A percentile compares a stretch with the other conserved stretches of the same genome.
phyloP scores from a whole-genome alignment of 2,797 vertebrate species.

The Gadopsis bispinosus region DNA sequence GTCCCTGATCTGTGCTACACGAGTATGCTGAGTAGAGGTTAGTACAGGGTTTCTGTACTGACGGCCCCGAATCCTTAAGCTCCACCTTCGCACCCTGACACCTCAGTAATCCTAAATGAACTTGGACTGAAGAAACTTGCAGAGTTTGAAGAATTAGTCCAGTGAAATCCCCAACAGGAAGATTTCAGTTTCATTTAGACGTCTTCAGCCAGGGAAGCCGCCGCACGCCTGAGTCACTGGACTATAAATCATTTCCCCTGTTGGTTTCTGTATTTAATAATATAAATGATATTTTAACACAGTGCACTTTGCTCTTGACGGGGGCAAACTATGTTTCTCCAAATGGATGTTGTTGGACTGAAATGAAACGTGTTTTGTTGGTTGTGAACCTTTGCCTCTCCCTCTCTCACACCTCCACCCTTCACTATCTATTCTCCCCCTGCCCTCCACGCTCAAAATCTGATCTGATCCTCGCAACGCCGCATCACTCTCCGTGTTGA shows the following conservation, averaged over 20 bases:
- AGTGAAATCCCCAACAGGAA: neutral
- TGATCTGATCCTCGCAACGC: conserved; percentile 20
- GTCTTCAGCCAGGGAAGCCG: too few relatives aligned
- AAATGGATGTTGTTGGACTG: neutral
- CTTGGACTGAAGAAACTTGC: neutral
- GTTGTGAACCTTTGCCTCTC: neutral
- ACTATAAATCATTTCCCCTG: neutral
- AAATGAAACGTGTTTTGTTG: neutral
- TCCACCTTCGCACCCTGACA: neutral
- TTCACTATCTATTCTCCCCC: neutral
- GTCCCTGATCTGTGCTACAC: neutral
- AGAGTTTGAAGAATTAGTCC: neutral
- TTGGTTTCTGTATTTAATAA: neutral
- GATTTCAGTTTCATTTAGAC: neutral
- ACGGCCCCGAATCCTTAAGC: neutral
- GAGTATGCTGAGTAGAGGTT: neutral
- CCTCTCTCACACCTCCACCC: conserved; percentile 5
- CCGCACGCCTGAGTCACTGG: neutral
- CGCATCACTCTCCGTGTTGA: conserved; percentile 25
- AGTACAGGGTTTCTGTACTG: neutral
- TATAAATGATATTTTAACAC: neutral
- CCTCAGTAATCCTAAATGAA: conserved; percentile 11
- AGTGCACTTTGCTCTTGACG: neutral
- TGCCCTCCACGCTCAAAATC: neutral
- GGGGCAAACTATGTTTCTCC: neutral